Percentiles rank a stretch among this genome's conserved stretches.
phyloP scores from a whole-genome alignment of 92 coral and sea anemone species.

The Phenganax subtilis region DNA sequence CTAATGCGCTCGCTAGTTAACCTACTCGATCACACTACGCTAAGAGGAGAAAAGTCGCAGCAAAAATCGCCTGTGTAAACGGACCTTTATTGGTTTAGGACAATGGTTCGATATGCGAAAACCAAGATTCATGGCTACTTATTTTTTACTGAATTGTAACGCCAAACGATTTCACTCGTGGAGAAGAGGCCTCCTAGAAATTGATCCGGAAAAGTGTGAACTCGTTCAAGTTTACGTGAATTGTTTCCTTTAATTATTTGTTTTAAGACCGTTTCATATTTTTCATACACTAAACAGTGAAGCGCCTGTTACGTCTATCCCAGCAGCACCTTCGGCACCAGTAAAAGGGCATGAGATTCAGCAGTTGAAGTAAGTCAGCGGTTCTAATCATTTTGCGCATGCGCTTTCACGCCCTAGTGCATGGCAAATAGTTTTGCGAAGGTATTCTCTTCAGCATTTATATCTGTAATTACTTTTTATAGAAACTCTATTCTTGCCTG shows the following conservation, averaged over 20 bases:
- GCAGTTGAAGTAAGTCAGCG: conserved; percentile 60
- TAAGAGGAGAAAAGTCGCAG: too few species aligned
- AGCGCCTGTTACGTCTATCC: conserved; percentile 38
- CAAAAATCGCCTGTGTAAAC: too few species aligned
- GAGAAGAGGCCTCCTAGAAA: too few species aligned
- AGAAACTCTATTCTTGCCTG: conserved; percentile 84
- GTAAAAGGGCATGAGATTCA: conserved; percentile 86
- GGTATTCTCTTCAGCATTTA: background rate
- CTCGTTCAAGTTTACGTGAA: background rate
- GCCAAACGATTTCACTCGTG: too few species aligned
- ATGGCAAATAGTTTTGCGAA: too few species aligned
- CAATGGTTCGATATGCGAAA: too few species aligned
- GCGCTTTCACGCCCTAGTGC: background rate
- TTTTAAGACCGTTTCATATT: background rate
- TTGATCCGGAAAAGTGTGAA: background rate
- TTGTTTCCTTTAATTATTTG: background rate
- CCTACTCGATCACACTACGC: too few species aligned
- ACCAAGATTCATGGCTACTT: too few species aligned
- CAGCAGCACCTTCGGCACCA: conserved; percentile 92
- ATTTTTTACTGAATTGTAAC: background rate
- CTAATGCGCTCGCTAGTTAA: too few species aligned
- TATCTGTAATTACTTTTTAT: conserved; percentile 23
- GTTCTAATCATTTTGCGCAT: too few species aligned
- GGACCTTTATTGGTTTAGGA: too few species aligned
- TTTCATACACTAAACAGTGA: background rate